A percentile compares a stretch with the other conserved stretches of the same genome.
Evolutionary conservation across 2,113 vertebrate species (phyloP).

Genomic region (Tinamus guttatus): DNA sequence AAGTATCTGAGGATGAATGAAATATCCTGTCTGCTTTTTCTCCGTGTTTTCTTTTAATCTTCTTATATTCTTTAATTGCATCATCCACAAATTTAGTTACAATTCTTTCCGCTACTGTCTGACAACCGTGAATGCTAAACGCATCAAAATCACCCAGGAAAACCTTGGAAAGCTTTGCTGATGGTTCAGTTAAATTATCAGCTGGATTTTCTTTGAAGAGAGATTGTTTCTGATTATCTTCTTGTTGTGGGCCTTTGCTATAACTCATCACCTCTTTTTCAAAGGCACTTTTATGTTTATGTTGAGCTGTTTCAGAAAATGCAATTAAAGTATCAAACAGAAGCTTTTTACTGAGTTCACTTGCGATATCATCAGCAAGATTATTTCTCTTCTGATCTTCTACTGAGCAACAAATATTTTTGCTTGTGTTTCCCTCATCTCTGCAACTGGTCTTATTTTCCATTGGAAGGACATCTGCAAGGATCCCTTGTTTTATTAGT

Average conservation of each 20-base stretch:
- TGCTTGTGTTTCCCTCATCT: not conserved
- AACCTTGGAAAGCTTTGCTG: not conserved
- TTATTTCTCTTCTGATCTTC: not conserved
- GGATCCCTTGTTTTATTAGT: not conserved
- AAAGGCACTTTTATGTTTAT: constrained; percentile 32
- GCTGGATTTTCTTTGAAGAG: constrained; percentile 9
- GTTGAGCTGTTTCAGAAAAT: constrained; percentile 8
- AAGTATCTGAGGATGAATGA: not conserved
- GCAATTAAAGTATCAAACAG: constrained; percentile 47
- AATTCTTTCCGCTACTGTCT: constrained; percentile 25
- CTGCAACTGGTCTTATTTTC: not conserved
- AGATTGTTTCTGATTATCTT: not conserved
- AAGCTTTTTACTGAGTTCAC: constrained; percentile 40
- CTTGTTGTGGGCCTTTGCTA: not conserved
- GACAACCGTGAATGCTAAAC: not conserved
- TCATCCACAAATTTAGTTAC: constrained; percentile 52
- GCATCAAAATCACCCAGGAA: not conserved
- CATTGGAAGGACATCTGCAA: not conserved
- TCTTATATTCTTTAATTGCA: constrained; percentile 56
- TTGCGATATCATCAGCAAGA: constrained; percentile 29
- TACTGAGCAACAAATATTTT: not conserved
- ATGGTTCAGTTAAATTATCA: not conserved
- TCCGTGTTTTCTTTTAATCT: constrained; percentile 55
- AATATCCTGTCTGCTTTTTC: not conserved
- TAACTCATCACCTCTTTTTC: constrained; percentile 8